Conservation (phyloP, 2,888 invertebrate genomes). For the Ferrisia virgata region DNA sequence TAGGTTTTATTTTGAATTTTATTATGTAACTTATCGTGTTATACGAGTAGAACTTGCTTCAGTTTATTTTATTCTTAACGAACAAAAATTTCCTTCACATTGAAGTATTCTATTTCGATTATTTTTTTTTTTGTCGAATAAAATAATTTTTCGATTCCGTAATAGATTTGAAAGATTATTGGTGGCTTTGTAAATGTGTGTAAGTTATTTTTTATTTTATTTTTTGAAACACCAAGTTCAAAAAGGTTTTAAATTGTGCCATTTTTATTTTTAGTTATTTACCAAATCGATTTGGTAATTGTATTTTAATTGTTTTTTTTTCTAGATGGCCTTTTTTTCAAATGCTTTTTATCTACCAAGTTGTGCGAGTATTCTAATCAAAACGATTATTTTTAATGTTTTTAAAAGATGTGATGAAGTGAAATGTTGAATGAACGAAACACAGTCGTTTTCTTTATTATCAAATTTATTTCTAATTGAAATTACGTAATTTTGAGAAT, state of each 20-base stretch:
- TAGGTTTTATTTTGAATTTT: background rate
- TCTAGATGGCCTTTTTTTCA: background rate
- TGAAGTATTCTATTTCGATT: background rate
- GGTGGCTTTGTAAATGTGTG: conserved; percentile 17
- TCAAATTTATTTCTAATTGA: background rate
- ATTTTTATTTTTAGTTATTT: conserved; percentile 27
- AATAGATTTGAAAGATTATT: background rate
- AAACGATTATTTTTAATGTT: conserved; percentile 10
- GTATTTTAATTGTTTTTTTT: background rate
- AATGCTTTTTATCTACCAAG: conserved; percentile 5
- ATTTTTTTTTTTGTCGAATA: background rate
- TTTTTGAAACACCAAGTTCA: conserved; percentile 10
- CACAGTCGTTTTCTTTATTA: background rate
- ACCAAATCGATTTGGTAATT: background rate
- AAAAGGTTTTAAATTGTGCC: conserved; percentile 6
- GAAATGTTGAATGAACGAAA: conserved; percentile 13
- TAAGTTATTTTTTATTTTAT: background rate
- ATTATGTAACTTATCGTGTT: background rate
- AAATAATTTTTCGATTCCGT: background rate
- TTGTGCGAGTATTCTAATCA: conserved; percentile 3
- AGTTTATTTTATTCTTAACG: background rate
- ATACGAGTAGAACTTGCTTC: background rate
- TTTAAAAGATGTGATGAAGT: background rate
- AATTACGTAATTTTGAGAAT: background rate
- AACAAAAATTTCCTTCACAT: background rate